These are phyloP conservation scores for Cottoperca gobio DNA, from an alignment of 2,797 vertebrate genomes.

Conservation along the genomic window DNA sequence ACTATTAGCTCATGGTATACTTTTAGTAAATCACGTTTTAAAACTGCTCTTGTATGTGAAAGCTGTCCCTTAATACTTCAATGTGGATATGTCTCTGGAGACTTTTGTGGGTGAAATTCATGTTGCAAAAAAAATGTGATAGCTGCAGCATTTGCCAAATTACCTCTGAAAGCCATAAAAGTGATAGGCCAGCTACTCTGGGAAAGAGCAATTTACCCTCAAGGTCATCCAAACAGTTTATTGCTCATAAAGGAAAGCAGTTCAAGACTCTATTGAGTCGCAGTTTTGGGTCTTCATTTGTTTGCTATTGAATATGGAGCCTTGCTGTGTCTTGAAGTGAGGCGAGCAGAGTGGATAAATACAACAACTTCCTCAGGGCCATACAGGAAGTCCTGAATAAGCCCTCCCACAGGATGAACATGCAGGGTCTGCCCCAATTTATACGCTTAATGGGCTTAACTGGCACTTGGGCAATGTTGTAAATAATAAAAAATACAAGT, in stretches of 20 bases:
- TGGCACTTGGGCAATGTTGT: conserved; percentile 15
- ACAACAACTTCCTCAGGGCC: conserved; percentile 56
- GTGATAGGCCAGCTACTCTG: not conserved
- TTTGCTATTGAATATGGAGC: conserved; percentile 59
- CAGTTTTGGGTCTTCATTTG: conserved; percentile 24
- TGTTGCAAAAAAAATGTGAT: conserved; percentile 38
- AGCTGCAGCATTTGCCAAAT: conserved; percentile 50
- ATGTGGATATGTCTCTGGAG: conserved; percentile 1
- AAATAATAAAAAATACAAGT: conserved; percentile 28
- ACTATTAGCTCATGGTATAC: conserved; percentile 41
- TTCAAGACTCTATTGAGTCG: conserved; percentile 1
- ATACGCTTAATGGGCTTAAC: conserved; percentile 52
- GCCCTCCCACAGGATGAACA: conserved; percentile 63
- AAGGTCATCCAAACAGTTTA: not conserved
- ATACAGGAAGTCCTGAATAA: conserved; percentile 62
- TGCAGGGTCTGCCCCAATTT: conserved; percentile 61
- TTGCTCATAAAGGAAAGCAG: not conserved
- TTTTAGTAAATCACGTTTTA: not conserved
- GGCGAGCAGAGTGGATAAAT: conserved; percentile 45
- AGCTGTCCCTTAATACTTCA: not conserved
- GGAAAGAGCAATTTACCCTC: conserved; percentile 4
- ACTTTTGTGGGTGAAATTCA: conserved; percentile 49
- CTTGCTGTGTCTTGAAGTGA: conserved; percentile 51
- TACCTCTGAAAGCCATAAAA: conserved; percentile 46
- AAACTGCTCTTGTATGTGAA: not conserved